phyloP scores from a whole-genome alignment of 2,113 vertebrate species.

The Megalops atlanticus region DNA sequence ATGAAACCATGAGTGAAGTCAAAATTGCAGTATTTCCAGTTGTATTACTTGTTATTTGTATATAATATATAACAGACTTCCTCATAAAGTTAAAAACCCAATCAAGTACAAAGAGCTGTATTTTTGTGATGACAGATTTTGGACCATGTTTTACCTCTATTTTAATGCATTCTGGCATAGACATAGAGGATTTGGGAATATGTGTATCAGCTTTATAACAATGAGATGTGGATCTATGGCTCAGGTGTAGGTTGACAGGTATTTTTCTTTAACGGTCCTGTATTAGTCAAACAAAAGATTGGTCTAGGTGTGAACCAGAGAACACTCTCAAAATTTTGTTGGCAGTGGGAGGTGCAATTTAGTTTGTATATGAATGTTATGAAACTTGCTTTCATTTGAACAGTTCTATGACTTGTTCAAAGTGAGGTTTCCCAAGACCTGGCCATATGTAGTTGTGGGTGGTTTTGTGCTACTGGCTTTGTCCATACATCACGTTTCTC shows the following conservation, averaged over 20 bases:
- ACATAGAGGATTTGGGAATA: not conserved
- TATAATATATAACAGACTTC: too few species aligned
- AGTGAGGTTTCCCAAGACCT: constrained; percentile 7
- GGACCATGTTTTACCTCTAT: not conserved
- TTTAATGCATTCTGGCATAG: not conserved
- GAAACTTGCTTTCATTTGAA: constrained; percentile 15
- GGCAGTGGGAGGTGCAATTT: constrained; percentile 5
- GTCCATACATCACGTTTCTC: constrained; percentile 31
- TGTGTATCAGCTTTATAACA: not conserved
- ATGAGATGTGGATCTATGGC: not conserved
- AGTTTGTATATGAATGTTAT: not conserved
- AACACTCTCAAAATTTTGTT: not conserved
- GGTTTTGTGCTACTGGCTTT: constrained; percentile 22
- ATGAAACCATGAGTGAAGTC: too few species aligned
- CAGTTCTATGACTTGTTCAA: not conserved
- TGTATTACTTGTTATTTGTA: too few species aligned
- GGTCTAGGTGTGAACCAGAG: constrained; percentile 10
- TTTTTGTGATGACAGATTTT: not conserved
- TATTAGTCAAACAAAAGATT: constrained; percentile 23
- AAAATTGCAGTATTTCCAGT: too few species aligned
- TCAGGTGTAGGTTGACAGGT: not conserved
- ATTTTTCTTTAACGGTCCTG: not conserved
- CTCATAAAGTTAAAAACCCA: not conserved
- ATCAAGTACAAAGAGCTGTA: not conserved
- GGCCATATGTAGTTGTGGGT: not conserved